Evolutionary conservation across 1,140 invertebrate species (phyloP).

Genomic region (Acromyrmex charruanus): DNA sequence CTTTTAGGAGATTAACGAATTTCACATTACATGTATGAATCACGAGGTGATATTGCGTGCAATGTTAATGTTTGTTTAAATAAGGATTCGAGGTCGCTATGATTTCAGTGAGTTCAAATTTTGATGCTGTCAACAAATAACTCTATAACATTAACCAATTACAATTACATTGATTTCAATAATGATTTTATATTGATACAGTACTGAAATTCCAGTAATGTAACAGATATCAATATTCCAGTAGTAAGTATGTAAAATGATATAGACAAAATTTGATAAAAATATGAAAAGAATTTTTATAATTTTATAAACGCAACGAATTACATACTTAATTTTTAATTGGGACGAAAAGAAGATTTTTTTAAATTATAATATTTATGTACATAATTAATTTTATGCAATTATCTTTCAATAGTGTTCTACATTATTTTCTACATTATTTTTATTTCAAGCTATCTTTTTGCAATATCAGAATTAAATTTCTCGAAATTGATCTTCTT

Average conservation of each 20-base stretch:
- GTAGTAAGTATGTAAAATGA: not conserved
- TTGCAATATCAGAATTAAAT: constrained; percentile 15
- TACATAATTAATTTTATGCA: not conserved
- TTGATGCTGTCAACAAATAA: not conserved
- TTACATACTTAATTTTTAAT: not conserved
- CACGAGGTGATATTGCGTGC: not conserved
- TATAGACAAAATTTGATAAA: not conserved
- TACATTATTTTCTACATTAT: not conserved
- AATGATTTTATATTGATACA: not conserved
- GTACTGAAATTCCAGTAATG: not conserved
- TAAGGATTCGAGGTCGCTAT: not conserved
- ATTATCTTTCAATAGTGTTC: not conserved
- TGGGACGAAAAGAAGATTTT: not conserved
- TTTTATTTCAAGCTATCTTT: not conserved
- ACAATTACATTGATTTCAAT: constrained; percentile 19
- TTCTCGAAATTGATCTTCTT: constrained; percentile 2
- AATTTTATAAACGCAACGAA: not conserved
- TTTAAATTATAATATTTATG: not conserved
- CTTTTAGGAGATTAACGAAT: not conserved
- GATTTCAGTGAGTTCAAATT: constrained; percentile 27
- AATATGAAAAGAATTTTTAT: not conserved
- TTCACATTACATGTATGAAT: not conserved
- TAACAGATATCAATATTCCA: not conserved
- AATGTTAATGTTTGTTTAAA: constrained; percentile 37
- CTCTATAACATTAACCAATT: constrained; percentile 8